Base-by-base conservation (phyloP, 2,113 vertebrate species). In the Brachionichthys hirsutus region DNA sequence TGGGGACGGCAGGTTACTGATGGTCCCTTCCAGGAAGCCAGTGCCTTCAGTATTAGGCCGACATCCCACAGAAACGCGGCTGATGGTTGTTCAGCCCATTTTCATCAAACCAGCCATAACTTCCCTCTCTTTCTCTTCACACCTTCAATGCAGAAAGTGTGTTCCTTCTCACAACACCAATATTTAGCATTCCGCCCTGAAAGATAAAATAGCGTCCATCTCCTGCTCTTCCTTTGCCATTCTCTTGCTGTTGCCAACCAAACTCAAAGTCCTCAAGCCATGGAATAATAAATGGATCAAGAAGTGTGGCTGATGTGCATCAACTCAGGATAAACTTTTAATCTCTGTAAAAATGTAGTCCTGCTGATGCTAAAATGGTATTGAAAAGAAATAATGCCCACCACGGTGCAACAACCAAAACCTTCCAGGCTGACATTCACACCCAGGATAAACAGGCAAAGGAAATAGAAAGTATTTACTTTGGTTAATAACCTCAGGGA, bases 221-320 rank as follows among this genome's bases (percentile, higher is more conserved):
- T n/a, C 12, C 19, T 36, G 13, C 19, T 62, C 38, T 72, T 66
- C 18, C 36, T 20, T 47, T 36, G 56, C 34, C 34, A 49, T 63
- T 24, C 24, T n/a, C 56, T 46, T 24, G 61, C 52, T 48, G 52
- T 62, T 43, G 59, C 68, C 70, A 80, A 71, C 47, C 36, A 16
- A 72, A 77, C 60, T 72, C 49, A 74, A 75, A 81, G 67, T 50
- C 54, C 40, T 55, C 15, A 30, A 84, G 55, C 65, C 42, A 35
- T 62, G 69, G 62, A 76, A 77, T 77, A 73, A 84, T 77, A 85
- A 75, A 74, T 77, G 65, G 78, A 76, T 77, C 61, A 68, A 68
- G 77, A 82, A 82, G 83, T 68, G 71, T 77, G 77, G 75, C 77
- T 64, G 77, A 78, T 78, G 68, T 40, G 42, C 71, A 56, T 70